These are phyloP conservation scores for Tyrophagus putrescentiae DNA, from an alignment of 1,140 invertebrate species.

Conservation along the genomic window DNA sequence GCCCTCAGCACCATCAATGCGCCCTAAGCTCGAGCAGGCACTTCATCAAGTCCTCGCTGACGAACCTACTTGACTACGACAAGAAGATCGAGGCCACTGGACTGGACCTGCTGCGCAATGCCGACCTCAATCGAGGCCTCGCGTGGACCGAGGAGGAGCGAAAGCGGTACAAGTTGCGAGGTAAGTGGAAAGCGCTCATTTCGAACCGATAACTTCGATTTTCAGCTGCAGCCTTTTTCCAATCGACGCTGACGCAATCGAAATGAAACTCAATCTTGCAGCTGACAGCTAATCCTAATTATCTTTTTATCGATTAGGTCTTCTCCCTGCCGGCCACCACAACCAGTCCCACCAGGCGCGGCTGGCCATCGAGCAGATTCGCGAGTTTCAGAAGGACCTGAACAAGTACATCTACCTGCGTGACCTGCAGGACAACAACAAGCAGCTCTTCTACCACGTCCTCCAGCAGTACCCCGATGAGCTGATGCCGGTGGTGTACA, in stretches of 20 bases:
- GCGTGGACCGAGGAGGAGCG: slow-evolving; percentile 30
- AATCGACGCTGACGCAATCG: no score
- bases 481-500: slow-evolving; percentile 95
- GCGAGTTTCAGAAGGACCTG: slow-evolving; percentile 27
- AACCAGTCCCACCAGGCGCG: slow-evolving; percentile 28
- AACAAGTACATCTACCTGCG: slow-evolving; percentile 30
- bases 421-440: slow-evolving; percentile 66
- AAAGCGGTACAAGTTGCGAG: slow-evolving; percentile 28
- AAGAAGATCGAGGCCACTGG: background rate
- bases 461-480: slow-evolving; percentile 81
- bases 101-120: background rate
- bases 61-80: no score
- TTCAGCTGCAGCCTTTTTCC: no score
- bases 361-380: slow-evolving; percentile 29
- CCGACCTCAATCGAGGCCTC: slow-evolving; percentile 24
- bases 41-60: no score
- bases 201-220: no score
- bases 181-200: no score
- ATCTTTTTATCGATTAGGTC: no score
- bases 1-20: no score
- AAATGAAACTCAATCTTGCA: no score
- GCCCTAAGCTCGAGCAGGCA: no score
- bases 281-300: no score
- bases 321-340: slow-evolving; percentile 30
- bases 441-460: slow-evolving; percentile 84